phyloP scores from a whole-genome alignment of 2,797 vertebrate species.

The Bradypodion ventrale region DNA sequence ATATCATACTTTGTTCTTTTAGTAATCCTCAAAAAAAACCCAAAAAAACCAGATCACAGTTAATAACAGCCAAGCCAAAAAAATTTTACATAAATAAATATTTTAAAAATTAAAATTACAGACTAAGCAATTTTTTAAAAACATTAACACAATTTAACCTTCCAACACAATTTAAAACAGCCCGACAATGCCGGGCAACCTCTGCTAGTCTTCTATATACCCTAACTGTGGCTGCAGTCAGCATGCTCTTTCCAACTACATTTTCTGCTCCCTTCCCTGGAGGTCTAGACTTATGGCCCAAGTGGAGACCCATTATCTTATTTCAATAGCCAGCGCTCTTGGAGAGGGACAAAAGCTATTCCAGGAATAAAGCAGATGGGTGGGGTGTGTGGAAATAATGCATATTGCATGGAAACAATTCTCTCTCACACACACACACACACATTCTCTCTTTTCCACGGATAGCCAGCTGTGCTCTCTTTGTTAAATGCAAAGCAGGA shows the following conservation, averaged over 20 bases:
- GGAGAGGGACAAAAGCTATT: not conserved
- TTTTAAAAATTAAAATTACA: no score
- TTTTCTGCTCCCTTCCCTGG: not conserved
- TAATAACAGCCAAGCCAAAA: no score
- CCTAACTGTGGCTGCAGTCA: no score
- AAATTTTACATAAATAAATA: no score
- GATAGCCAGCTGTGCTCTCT: not conserved
- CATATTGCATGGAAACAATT: not conserved
- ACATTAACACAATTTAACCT: no score
- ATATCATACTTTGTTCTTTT: no score
- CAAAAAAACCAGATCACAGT: no score
- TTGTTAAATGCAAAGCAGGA: not conserved
- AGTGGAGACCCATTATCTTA: slow-evolving; percentile 5
- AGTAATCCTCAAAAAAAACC: no score
- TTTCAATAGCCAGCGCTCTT: not conserved
- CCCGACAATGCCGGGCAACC: no score
- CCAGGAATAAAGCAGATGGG: fast-evolving
- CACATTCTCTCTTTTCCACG: not conserved
- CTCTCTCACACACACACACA: not conserved
- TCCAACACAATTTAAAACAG: no score
- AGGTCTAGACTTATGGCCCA: not conserved
- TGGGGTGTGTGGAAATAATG: not conserved
- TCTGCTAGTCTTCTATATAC: no score
- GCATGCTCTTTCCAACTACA: not conserved
- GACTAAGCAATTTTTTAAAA: no score